Conservation (phyloP, 1,140 invertebrate species). For the Platyscapa corneri region DNA sequence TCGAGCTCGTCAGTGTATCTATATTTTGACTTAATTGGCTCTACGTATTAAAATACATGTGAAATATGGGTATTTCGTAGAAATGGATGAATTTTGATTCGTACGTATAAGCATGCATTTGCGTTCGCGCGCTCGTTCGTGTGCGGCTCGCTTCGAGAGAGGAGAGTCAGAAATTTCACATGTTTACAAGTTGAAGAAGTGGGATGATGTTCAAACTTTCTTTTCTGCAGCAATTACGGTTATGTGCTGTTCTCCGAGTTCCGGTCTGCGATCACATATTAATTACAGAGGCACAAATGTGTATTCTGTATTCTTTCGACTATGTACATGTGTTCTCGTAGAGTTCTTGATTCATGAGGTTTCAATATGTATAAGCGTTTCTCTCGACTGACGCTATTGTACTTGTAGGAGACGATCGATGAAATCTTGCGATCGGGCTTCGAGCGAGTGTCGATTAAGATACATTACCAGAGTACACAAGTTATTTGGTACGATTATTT, state of each 20-base stretch:
- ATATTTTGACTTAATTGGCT: background rate
- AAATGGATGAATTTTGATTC: background rate
- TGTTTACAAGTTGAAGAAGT: background rate
- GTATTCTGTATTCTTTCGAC: background rate
- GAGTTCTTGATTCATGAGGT: background rate
- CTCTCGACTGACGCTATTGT: background rate
- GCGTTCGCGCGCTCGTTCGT: background rate
- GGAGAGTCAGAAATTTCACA: constrained; percentile 9
- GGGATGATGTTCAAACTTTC: constrained; percentile 10
- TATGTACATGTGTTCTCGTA: background rate
- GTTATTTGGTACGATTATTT: too few relatives aligned
- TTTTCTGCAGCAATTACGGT: background rate
- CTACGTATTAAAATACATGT: background rate
- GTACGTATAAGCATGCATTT: background rate
- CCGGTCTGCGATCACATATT: background rate
- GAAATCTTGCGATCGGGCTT: background rate
- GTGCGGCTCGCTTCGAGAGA: background rate
- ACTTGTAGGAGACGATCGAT: background rate
- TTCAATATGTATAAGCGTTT: background rate
- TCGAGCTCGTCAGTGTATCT: background rate
- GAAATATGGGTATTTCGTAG: background rate
- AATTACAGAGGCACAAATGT: constrained; percentile 11
- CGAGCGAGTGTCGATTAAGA: background rate
- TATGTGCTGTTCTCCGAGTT: background rate
- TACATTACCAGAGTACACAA: too few relatives aligned